Conservation (phyloP, 2,888 invertebrate species). For the Gymnoscelis rufifasciata region DNA sequence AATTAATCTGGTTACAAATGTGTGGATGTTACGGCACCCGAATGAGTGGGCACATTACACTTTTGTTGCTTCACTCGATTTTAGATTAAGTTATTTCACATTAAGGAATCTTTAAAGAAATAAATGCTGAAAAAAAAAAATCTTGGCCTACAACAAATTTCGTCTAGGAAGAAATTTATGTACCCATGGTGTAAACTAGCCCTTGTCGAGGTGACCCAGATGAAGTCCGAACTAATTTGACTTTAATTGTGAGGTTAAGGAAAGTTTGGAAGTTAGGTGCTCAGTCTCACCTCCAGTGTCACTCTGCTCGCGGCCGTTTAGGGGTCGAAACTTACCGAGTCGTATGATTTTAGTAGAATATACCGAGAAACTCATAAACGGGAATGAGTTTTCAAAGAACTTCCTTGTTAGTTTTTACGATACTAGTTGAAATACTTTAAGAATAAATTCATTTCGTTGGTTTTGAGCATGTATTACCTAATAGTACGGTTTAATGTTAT, state of each 20-base stretch:
- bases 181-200: conserved; percentile 3
- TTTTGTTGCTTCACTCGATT: conserved; percentile 24
- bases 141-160: too few species aligned
- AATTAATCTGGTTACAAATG: conserved; percentile 33
- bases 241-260: conserved; percentile 34
- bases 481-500: too few species aligned
- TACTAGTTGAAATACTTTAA: too few species aligned
- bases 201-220: conserved; percentile 34
- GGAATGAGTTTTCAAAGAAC: background rate
- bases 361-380: background rate
- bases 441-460: too few species aligned
- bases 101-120: background rate
- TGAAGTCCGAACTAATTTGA: conserved; percentile 38
- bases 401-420: too few species aligned
- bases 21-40: conserved; percentile 32
- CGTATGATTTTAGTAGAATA: background rate
- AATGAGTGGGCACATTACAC: conserved; percentile 27
- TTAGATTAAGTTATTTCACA: conserved; percentile 10
- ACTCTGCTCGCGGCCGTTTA: background rate
- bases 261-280: conserved; percentile 16
- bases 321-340: background rate
- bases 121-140: too few species aligned
- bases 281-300: conserved; percentile 22
- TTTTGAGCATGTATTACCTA: background rate
- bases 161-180: too few species aligned